These are phyloP conservation scores for Crotalus tigris DNA, from an alignment of 2,113 vertebrate species.

Conservation along the genomic window DNA sequence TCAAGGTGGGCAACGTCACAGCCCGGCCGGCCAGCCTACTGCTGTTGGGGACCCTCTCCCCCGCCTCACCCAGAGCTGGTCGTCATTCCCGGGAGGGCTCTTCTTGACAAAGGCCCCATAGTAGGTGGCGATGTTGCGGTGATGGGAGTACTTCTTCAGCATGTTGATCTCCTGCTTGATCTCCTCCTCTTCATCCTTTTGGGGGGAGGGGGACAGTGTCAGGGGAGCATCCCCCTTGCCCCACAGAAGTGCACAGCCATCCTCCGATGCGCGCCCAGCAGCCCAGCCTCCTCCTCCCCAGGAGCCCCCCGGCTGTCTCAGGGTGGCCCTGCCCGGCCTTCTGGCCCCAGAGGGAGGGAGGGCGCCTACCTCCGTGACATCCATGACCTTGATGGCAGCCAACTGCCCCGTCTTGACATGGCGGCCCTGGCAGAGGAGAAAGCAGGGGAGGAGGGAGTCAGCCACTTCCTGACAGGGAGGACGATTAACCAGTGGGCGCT, in stretches of 20 bases:
- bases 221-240: fast-evolving
- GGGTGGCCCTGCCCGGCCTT: neutral
- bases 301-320: neutral
- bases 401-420: slow-evolving; percentile 77
- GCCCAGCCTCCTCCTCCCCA: no score
- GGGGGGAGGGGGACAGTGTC: fast-evolving
- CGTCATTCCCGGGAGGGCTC: slow-evolving; percentile 89
- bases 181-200: slow-evolving; percentile 87
- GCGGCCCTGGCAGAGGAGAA: slow-evolving; percentile 6
- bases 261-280: neutral
- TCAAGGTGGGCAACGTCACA: neutral
- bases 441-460: neutral
- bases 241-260: neutral
- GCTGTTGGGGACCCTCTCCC: neutral
- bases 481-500: no score
- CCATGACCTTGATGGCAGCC: slow-evolving; percentile 95
- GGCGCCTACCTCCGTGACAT: slow-evolving; percentile 80
- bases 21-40: neutral
- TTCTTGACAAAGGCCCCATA: slow-evolving; percentile 94
- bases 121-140: slow-evolving; percentile 92
- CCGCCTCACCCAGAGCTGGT: slow-evolving; percentile 87
- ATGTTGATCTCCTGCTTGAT: slow-evolving; percentile 96
- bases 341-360: neutral
- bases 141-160: slow-evolving; percentile 93
- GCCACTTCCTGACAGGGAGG: no score